A percentile compares a stretch with the other conserved stretches of the same genome.
Evolutionary conservation across 2,113 vertebrate genomes (phyloP).

Genomic region (Pterocles burchelli): DNA sequence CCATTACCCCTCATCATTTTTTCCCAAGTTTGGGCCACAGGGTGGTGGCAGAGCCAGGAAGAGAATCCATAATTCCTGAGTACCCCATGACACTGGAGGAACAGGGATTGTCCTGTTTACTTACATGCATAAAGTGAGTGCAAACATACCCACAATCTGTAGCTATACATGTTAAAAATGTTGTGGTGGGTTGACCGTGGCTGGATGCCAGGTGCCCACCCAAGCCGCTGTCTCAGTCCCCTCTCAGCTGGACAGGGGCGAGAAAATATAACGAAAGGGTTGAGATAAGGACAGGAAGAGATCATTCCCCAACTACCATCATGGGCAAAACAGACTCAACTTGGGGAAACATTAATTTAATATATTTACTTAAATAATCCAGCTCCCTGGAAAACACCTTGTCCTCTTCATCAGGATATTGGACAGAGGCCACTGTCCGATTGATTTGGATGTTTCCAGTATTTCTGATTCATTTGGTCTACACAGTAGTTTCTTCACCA

Average conservation of each 20-base stretch:
- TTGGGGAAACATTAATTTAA: too few species aligned
- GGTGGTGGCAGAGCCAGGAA: not conserved
- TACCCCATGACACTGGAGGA: fast-evolving
- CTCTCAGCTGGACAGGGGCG: too few species aligned
- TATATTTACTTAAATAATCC: too few species aligned
- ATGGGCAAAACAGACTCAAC: too few species aligned
- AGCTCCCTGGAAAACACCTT: not conserved
- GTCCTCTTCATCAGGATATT: not conserved
- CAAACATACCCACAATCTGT: not conserved
- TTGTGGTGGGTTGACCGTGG: too few species aligned
- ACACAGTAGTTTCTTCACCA: not conserved
- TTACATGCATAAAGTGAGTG: not conserved
- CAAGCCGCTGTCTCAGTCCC: too few species aligned
- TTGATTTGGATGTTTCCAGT: not conserved
- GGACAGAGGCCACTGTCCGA: not conserved
- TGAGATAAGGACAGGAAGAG: too few species aligned
- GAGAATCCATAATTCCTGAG: not conserved
- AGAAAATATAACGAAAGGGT: too few species aligned
- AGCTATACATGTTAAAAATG: not conserved
- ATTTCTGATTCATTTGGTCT: not conserved
- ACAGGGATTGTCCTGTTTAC: not conserved
- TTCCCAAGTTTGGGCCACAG: not conserved
- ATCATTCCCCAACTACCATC: too few species aligned
- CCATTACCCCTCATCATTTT: not conserved
- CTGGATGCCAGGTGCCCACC: too few species aligned